These are phyloP conservation scores for Drosophila seclusa DNA, from an alignment of 2,888 invertebrate genomes.

Conservation along the genomic window DNA sequence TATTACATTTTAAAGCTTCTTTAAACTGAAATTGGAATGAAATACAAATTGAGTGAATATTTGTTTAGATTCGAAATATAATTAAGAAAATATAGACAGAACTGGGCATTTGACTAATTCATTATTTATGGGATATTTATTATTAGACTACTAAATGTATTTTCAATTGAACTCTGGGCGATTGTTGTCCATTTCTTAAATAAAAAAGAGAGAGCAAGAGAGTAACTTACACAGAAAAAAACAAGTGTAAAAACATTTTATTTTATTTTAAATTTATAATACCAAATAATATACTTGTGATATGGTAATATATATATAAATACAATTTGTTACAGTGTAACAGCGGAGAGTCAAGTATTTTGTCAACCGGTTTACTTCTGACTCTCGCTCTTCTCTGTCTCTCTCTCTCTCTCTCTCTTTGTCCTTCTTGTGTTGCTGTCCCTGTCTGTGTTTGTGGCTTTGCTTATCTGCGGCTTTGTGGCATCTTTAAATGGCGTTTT, in stretches of 20 bases:
- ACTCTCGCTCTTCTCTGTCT: neutral
- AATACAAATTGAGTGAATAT: neutral
- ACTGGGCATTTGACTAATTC: neutral
- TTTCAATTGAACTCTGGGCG: too few relatives aligned
- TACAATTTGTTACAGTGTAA: neutral
- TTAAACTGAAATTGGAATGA: neutral
- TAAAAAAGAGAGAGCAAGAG: neutral
- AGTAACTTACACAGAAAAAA: neutral
- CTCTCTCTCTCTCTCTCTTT: neutral
- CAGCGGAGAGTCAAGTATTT: conserved; percentile 48
- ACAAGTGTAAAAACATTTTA: neutral
- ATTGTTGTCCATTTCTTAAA: too few relatives aligned
- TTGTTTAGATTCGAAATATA: neutral
- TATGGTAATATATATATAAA: neutral
- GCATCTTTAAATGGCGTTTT: conserved; percentile 81
- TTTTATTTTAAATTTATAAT: neutral
- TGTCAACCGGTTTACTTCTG: conserved; percentile 69
- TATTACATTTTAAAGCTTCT: neutral
- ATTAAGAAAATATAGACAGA: neutral
- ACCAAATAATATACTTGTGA: neutral
- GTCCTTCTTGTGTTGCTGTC: neutral
- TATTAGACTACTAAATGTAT: neutral
- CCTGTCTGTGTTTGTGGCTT: conserved; percentile 30
- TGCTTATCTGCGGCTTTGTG: conserved; percentile 80
- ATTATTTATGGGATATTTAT: neutral